Evolutionary conservation across 1,140 invertebrate species (phyloP), one percentile per base, ranked within the genome.

Genomic region (Calliphora vicina): DNA sequence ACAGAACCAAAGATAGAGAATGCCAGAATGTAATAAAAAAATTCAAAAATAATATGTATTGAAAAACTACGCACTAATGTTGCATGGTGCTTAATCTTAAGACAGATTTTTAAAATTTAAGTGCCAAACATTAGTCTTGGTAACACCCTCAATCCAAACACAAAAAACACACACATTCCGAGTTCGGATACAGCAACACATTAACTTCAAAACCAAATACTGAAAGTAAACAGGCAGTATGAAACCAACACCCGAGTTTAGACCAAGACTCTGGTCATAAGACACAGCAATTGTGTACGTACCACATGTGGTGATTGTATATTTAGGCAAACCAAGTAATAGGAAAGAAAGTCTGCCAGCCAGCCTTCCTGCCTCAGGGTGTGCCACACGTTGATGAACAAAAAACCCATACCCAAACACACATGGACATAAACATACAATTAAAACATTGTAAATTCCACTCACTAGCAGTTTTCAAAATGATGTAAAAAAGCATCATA

Each of bases 291-390:
- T 25, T 67, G 61, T n/a, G n/a, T n/a, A 67, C 61, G n/a, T 20
- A 23, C 61, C 61, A 67, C 61, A 67, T 67, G 61, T 67, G 20
- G 61, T 67, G 61, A 67, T 67, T 67, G 61, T 67, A 23, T 67
- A 17, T 57, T 57, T 57, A 57, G 15, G 15, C 50, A 57, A 57
- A 5, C n/a, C 50, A 57, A 57, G n/a, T 67, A 20, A 23, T 10
- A 67, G 25, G 61, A 67, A 67, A 67, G 61, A 23, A 67, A 23
- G 61, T 67, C 61, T 25, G 61, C n/a, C 50, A n/a, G 50, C 10
- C 50, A n/a, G 50, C 10, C 50, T 57, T 20, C 3, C 61, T 10
- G 61, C 23, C 61, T 23, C 10, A 23, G n/a, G 61, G 61, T 67
- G 61, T 67, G 61, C 61, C 61, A 67, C 61, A 67, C 5, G 17